A percentile compares a stretch with the other conserved stretches of the same genome.
phyloP scores from a whole-genome alignment of 1,140 invertebrate genomes.

The Drosophila chauvacae region DNA sequence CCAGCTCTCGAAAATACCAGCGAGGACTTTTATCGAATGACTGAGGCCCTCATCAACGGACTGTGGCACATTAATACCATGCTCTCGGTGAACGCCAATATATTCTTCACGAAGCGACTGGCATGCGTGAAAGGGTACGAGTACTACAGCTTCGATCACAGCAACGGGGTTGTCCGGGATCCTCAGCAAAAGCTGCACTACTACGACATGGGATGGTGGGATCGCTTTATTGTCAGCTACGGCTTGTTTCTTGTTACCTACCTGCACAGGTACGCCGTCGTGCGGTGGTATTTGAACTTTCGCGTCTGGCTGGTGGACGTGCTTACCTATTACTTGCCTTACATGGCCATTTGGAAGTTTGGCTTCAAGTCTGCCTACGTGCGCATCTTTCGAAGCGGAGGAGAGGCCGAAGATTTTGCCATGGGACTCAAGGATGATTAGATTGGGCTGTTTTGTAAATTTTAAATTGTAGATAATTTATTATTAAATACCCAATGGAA shows the following conservation, averaged over 20 bases:
- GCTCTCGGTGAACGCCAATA: slow-evolving; percentile 63
- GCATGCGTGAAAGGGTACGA: slow-evolving; percentile 75
- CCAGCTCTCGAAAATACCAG: slow-evolving; percentile 65
- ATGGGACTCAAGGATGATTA: slow-evolving; percentile 65
- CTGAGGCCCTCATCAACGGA: slow-evolving; percentile 66
- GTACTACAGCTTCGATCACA: slow-evolving; percentile 76
- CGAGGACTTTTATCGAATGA: slow-evolving; percentile 72
- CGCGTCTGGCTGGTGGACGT: slow-evolving; percentile 66
- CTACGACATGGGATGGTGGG: slow-evolving; percentile 72
- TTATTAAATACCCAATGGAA: slow-evolving; percentile 1
- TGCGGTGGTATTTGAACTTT: slow-evolving; percentile 80
- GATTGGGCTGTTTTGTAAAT: slow-evolving; percentile 9
- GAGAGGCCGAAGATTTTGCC: slow-evolving; percentile 57
- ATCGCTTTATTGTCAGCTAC: slow-evolving; percentile 72
- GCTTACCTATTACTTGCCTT: slow-evolving; percentile 78
- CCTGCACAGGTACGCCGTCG: slow-evolving; percentile 67
- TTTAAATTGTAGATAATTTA: slow-evolving; percentile 23
- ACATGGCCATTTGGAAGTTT: slow-evolving; percentile 76
- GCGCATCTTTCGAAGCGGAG: slow-evolving; percentile 65
- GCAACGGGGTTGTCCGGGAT: slow-evolving; percentile 38
- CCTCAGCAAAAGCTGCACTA: slow-evolving; percentile 60
- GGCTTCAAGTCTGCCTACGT: slow-evolving; percentile 75
- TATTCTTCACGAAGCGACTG: slow-evolving; percentile 78
- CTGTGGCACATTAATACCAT: slow-evolving; percentile 78
- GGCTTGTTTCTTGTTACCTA: slow-evolving; percentile 73